These are phyloP conservation scores for Drosophila teissieri DNA, from an alignment of 1,140 invertebrate species.

Conservation along the genomic window DNA sequence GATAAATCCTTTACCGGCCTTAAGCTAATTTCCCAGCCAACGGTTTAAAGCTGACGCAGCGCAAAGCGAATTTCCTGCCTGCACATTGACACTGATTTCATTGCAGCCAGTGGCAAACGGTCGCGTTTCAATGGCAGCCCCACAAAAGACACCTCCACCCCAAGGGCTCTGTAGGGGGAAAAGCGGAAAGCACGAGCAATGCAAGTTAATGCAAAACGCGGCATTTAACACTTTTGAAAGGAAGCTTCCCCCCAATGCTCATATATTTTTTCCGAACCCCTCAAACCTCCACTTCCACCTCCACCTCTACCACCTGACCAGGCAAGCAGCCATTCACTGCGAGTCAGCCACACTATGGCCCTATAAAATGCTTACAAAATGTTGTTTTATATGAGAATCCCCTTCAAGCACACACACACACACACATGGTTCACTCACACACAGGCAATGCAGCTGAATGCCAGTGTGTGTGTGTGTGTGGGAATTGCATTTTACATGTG, in stretches of 20 bases:
- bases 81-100: constrained; percentile 80
- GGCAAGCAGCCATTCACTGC: constrained; percentile 43
- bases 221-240: constrained; percentile 80
- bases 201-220: constrained; percentile 75
- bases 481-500: constrained; percentile 77
- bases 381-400: constrained; percentile 74
- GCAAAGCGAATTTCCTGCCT: constrained; percentile 66
- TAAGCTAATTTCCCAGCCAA: constrained; percentile 59
- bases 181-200: constrained; percentile 50
- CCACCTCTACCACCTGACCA: constrained; percentile 6
- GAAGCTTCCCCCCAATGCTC: constrained; percentile 25
- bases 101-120: constrained; percentile 44
- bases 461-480: constrained; percentile 25
- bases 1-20: background rate
- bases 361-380: constrained; percentile 82
- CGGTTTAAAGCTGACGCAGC: constrained; percentile 17
- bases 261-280: background rate
- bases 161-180: constrained; percentile 20
- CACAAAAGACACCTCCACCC: constrained; percentile 47
- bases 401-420: constrained; percentile 6
- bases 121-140: constrained; percentile 62
- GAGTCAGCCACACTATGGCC: constrained; percentile 67
- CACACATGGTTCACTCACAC: background rate
- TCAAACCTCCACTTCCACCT: background rate
- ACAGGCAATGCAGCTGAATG: constrained; percentile 5